phyloP scores from a whole-genome alignment of 37 sponge, comb jelly and placozoan genomes.

The Chondrilla cf. caribensis region DNA sequence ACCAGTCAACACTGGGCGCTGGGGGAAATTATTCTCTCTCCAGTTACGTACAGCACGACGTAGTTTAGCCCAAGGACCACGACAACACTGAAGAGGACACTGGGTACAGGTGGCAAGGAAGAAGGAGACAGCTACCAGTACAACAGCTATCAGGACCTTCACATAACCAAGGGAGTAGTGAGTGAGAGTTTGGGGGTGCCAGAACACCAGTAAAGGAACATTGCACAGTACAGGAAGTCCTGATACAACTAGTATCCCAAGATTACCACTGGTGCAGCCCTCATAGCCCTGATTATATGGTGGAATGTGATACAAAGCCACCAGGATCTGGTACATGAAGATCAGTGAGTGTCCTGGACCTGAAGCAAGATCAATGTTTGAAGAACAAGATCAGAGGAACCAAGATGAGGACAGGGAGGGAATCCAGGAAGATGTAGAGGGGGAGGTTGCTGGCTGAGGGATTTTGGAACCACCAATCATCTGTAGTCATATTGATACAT shows the following conservation, averaged over 20 bases:
- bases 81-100: neutral
- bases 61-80: neutral
- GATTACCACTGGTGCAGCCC: neutral
- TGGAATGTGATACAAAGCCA: too few relatives aligned
- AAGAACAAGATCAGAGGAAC: conserved; percentile 2
- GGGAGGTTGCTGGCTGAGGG: too few relatives aligned
- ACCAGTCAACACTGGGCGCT: neutral
- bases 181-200: too few relatives aligned
- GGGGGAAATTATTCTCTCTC: neutral
- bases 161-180: neutral
- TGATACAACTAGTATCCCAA: neutral
- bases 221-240: neutral
- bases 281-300: too few relatives aligned
- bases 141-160: neutral
- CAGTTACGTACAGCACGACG: neutral
- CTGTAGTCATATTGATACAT: too few relatives aligned
- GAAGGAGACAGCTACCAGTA: neutral
- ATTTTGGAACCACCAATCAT: too few relatives aligned
- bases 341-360: conserved; percentile 15
- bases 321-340: conserved; percentile 21
- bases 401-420: neutral
- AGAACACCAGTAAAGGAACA: neutral
- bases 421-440: neutral
- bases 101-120: neutral
- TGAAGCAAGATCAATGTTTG: conserved; percentile 15